Percentiles rank a stretch among this genome's conserved stretches.
Evolutionary conservation across 1,140 invertebrate genomes (phyloP).

Genomic region (Brachystomella parvula): DNA sequence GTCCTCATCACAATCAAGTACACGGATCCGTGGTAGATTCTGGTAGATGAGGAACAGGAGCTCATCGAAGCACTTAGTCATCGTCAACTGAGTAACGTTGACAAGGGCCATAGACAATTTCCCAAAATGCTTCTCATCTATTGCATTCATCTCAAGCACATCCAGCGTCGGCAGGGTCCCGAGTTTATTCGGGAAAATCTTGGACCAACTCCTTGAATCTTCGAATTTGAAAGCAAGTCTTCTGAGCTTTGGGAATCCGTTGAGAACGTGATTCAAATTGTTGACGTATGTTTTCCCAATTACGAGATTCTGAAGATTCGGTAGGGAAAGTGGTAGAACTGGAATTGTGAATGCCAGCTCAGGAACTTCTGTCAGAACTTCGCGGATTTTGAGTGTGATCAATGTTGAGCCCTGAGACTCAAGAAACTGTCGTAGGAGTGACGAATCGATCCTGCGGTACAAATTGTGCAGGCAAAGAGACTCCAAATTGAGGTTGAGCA

Average conservation of each 20-base stretch:
- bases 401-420: background rate
- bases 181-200: background rate
- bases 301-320: background rate
- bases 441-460: background rate
- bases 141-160: background rate
- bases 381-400: background rate
- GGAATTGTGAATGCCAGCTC: background rate
- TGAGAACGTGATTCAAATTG: background rate
- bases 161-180: background rate
- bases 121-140: background rate
- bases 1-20: background rate
- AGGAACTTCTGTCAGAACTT: background rate
- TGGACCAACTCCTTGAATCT: background rate
- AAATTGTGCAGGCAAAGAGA: background rate
- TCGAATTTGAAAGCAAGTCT: background rate
- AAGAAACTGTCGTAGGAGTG: background rate
- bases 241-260: background rate
- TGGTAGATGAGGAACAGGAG: background rate
- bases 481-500: background rate
- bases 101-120: background rate
- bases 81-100: background rate
- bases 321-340: background rate
- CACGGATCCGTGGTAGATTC: background rate
- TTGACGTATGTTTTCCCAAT: background rate
- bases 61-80: background rate